phyloP scores from a whole-genome alignment of 2,113 vertebrate species.

The Alligator sinensis region DNA sequence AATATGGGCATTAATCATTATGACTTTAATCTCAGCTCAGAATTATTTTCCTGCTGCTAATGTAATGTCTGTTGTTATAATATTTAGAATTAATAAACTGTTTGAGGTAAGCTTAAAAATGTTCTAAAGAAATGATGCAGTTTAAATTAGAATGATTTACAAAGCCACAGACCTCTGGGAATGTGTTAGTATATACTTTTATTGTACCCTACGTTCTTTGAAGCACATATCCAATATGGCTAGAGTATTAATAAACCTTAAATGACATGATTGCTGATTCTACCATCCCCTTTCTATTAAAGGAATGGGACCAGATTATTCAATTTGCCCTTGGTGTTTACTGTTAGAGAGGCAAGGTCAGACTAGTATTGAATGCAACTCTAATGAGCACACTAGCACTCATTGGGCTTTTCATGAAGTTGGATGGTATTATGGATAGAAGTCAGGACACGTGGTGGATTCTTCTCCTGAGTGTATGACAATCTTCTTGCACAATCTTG shows the following conservation, averaged over 20 bases:
- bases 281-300: neutral
- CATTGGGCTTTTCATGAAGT: neutral
- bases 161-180: neutral
- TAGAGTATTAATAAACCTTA: neutral
- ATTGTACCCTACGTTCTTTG: neutral
- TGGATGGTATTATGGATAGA: neutral
- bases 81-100: neutral
- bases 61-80: conserved; percentile 8
- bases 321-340: neutral
- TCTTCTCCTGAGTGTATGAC: neutral
- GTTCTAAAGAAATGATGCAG: neutral
- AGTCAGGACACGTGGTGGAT: accelerated
- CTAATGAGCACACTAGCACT: neutral
- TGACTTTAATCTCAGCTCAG: conserved; percentile 39
- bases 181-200: neutral
- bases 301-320: neutral
- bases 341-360: neutral
- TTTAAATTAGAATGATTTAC: neutral
- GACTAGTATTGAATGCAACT: neutral
- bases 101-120: conserved; percentile 10
- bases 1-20: conserved; percentile 42
- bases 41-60: neutral
- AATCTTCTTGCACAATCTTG: accelerated
- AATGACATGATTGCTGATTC: neutral
- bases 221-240: neutral